Percentiles rank a stretch among this genome's conserved stretches.
Conservation (phyloP, 2,797 vertebrate genomes). For the Psittacula derbiana region DNA sequence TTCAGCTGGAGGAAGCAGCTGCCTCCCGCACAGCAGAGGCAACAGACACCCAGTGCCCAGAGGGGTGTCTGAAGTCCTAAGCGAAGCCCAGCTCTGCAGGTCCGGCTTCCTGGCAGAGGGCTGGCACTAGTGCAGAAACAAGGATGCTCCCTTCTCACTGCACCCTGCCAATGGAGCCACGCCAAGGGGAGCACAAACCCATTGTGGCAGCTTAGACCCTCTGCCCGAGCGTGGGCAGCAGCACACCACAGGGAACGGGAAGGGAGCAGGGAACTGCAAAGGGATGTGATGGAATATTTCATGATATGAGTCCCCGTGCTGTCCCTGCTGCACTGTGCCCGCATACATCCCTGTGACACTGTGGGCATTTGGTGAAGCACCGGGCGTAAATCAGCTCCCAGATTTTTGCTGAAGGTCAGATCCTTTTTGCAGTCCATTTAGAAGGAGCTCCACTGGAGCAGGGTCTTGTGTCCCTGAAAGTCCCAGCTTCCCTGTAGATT, state of each 20-base stretch:
- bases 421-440: neutral
- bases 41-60: neutral
- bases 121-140: neutral
- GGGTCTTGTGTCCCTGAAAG: neutral
- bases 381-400: neutral
- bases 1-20: neutral
- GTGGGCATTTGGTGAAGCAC: neutral
- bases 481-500: neutral
- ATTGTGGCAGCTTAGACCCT: fast-evolving
- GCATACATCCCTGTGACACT: fast-evolving
- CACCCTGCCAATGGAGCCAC: neutral
- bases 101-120: neutral
- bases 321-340: neutral
- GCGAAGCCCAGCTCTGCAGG: neutral
- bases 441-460: neutral
- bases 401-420: neutral
- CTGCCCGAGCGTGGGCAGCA: neutral
- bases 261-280: neutral
- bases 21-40: neutral
- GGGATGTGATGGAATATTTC: neutral
- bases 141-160: neutral
- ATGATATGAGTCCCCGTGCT: neutral
- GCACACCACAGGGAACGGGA: neutral
- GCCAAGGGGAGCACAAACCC: neutral
- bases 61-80: neutral